Conservation (phyloP, 64 coral and sea anemone genomes). For the Montipora cactus region DNA sequence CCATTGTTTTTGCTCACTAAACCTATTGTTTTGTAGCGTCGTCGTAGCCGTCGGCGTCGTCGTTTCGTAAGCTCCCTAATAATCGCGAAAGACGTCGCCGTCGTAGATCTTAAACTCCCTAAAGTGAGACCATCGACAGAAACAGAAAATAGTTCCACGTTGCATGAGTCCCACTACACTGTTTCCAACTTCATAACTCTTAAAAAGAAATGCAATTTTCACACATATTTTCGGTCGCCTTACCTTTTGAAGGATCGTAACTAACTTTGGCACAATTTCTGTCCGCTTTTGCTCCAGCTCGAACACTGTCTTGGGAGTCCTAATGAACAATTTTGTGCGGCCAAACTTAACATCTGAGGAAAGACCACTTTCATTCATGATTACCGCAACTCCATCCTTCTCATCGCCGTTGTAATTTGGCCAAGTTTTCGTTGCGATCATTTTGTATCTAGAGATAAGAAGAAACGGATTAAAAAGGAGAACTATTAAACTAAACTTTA, state of each 20-base stretch:
- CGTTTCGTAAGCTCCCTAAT: too few relatives aligned
- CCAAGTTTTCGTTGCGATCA: slow-evolving; percentile 86
- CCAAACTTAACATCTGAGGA: slow-evolving; percentile 87
- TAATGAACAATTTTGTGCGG: slow-evolving; percentile 91
- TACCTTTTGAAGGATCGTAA: slow-evolving; percentile 87
- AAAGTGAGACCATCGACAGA: too few relatives aligned
- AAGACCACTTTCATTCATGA: slow-evolving; percentile 66
- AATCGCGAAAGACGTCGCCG: too few relatives aligned
- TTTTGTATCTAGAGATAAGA: slow-evolving; percentile 81
- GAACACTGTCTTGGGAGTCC: slow-evolving; percentile 89
- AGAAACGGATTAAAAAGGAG: neutral
- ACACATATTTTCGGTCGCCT: neutral
- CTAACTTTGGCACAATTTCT: slow-evolving; percentile 74
- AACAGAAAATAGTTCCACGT: too few relatives aligned
- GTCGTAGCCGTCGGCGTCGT: too few relatives aligned
- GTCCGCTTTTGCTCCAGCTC: slow-evolving; percentile 79
- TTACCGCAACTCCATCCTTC: slow-evolving; percentile 68
- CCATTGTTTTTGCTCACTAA: too few relatives aligned
- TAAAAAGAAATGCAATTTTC: neutral
- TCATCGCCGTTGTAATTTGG: slow-evolving; percentile 80
- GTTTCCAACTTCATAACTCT: too few relatives aligned
- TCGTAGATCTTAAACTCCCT: too few relatives aligned
- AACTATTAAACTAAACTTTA: neutral
- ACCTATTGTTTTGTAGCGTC: too few relatives aligned
- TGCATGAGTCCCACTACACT: too few relatives aligned